Conservation (phyloP, 1,140 invertebrate genomes). For the Pollicipes pollicipes region DNA sequence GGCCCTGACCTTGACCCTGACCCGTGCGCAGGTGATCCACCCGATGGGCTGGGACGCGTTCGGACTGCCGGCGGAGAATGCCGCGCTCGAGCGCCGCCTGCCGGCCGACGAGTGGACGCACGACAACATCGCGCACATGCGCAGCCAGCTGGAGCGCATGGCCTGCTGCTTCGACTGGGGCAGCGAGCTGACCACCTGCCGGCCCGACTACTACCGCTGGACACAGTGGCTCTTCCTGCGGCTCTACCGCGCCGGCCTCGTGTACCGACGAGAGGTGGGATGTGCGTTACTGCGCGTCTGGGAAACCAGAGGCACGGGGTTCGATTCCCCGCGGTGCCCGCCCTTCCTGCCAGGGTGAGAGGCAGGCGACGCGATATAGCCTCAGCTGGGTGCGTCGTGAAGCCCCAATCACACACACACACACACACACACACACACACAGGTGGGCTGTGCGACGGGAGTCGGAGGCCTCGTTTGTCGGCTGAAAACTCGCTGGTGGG, state of each 20-base stretch:
- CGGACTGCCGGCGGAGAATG: slow-evolving; percentile 97
- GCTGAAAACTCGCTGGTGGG: slow-evolving; percentile 1
- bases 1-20: too few relatives aligned
- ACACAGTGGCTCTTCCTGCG: slow-evolving; percentile 90
- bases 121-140: slow-evolving; percentile 79
- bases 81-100: slow-evolving; percentile 67
- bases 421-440: slow-evolving; percentile 6
- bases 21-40: slow-evolving; percentile 65
- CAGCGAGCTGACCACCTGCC: slow-evolving; percentile 60
- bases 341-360: too few relatives aligned
- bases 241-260: slow-evolving; percentile 62
- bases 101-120: slow-evolving; percentile 69
- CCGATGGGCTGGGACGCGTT: slow-evolving; percentile 99
- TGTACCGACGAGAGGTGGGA: slow-evolving; percentile 66
- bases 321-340: too few relatives aligned
- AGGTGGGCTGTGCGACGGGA: background rate
- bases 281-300: too few relatives aligned
- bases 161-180: slow-evolving; percentile 89
- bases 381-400: too few relatives aligned
- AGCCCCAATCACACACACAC: too few relatives aligned
- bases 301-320: too few relatives aligned
- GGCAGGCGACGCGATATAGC: too few relatives aligned
- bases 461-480: background rate
- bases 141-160: slow-evolving; percentile 57
- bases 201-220: slow-evolving; percentile 68